Conservation (phyloP, 2,888 invertebrate genomes). For the Scaptomyza polygonia region DNA sequence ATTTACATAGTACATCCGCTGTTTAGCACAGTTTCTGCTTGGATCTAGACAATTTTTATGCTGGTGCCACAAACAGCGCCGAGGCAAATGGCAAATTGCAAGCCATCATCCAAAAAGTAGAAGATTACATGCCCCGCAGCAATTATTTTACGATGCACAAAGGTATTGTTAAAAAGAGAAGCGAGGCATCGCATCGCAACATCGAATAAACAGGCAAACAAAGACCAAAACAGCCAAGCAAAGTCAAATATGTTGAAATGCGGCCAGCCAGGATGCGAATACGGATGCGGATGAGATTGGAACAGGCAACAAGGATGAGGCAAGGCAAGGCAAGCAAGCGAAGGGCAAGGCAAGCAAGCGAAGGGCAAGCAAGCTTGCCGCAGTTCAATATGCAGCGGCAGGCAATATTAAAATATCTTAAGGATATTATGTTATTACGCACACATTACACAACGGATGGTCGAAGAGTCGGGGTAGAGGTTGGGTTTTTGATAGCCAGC, state of each 20-base stretch:
- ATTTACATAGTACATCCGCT: slow-evolving; percentile 43
- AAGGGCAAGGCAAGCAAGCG: slow-evolving; percentile 34
- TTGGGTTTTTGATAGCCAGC: background rate
- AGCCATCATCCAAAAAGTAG: slow-evolving; percentile 49
- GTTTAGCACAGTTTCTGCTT: slow-evolving; percentile 35
- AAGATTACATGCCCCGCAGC: slow-evolving; percentile 76
- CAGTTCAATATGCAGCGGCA: slow-evolving; percentile 77
- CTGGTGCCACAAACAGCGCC: slow-evolving; percentile 32
- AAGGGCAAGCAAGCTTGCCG: slow-evolving; percentile 59
- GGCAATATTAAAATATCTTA: slow-evolving; percentile 82
- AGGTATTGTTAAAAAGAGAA: slow-evolving; percentile 81
- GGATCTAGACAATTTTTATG: slow-evolving; percentile 25
- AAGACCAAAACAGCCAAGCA: slow-evolving; percentile 50
- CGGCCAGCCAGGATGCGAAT: slow-evolving; percentile 58
- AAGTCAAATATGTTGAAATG: slow-evolving; percentile 80
- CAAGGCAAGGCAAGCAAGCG: slow-evolving; percentile 29
- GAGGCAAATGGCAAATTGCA: slow-evolving; percentile 58
- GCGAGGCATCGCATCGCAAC: slow-evolving; percentile 9
- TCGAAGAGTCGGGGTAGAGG: background rate
- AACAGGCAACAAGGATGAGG: slow-evolving; percentile 13
- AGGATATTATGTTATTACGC: slow-evolving; percentile 82
- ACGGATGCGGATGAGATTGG: slow-evolving; percentile 24
- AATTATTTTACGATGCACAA: slow-evolving; percentile 84
- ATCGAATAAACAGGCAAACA: slow-evolving; percentile 15
- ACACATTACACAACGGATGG: slow-evolving; percentile 71